These are phyloP conservation scores for Microcebus murinus DNA, from an alignment of 2,113 vertebrate genomes.

Conservation along the genomic window DNA sequence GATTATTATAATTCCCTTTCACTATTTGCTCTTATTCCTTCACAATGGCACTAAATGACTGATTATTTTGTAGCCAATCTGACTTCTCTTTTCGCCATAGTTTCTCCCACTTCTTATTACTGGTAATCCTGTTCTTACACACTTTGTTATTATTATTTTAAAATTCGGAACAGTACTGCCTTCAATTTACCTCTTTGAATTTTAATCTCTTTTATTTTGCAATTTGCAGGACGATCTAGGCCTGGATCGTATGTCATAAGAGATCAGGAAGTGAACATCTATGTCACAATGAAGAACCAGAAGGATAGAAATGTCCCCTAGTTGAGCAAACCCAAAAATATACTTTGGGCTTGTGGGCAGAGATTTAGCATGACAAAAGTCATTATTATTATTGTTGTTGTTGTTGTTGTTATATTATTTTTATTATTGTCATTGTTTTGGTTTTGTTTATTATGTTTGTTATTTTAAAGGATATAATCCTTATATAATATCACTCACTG, in stretches of 20 bases:
- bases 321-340: background rate
- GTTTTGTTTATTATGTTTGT: background rate
- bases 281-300: background rate
- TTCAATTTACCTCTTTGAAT: background rate
- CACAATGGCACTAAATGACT: background rate
- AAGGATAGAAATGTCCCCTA: background rate
- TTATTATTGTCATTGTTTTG: background rate
- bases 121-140: background rate
- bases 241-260: background rate
- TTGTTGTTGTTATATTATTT: too few species aligned
- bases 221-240: background rate
- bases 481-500: background rate
- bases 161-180: background rate
- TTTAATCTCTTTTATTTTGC: background rate
- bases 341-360: background rate
- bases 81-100: background rate
- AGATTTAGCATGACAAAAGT: background rate
- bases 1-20: background rate
- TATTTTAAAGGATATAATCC: background rate
- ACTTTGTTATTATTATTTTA: background rate
- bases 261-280: background rate
- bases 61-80: background rate
- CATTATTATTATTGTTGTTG: background rate
- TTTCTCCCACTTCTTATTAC: background rate
- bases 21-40: background rate